A percentile compares a stretch with the other conserved stretches of the same genome.
phyloP scores from a whole-genome alignment of 2,888 invertebrate species.

The Tyria jacobaeae region DNA sequence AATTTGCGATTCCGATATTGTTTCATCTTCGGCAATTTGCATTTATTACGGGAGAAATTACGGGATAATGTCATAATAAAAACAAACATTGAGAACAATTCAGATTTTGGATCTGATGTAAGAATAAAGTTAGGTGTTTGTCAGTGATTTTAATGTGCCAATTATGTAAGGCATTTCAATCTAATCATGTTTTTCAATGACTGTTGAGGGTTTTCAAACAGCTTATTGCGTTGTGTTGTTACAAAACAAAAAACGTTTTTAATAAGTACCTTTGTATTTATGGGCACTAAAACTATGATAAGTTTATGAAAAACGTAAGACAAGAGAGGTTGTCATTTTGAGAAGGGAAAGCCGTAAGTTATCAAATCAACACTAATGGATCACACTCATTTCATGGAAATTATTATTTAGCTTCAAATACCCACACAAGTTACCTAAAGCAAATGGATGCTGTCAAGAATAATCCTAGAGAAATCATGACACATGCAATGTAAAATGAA shows the following conservation, averaged over 20 bases:
- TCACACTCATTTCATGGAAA: neutral
- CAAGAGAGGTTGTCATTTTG: neutral
- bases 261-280: too few species aligned
- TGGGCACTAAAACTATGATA: neutral
- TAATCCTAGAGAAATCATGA: too few species aligned
- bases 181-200: neutral
- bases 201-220: neutral
- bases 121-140: conserved; percentile 15
- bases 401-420: neutral
- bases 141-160: conserved; percentile 9
- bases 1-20: conserved; percentile 54
- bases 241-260: neutral
- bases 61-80: conserved; percentile 26
- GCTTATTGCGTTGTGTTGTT: neutral
- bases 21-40: conserved; percentile 47
- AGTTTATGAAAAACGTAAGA: neutral
- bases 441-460: too few species aligned
- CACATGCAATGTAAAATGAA: too few species aligned
- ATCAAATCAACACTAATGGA: neutral
- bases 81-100: conserved; percentile 23
- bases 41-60: conserved; percentile 36
- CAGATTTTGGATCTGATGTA: conserved; percentile 16
- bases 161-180: neutral
- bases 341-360: neutral
- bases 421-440: too few species aligned